Conservation (phyloP, 1,140 invertebrate genomes). For the Ooceraea biroi region DNA sequence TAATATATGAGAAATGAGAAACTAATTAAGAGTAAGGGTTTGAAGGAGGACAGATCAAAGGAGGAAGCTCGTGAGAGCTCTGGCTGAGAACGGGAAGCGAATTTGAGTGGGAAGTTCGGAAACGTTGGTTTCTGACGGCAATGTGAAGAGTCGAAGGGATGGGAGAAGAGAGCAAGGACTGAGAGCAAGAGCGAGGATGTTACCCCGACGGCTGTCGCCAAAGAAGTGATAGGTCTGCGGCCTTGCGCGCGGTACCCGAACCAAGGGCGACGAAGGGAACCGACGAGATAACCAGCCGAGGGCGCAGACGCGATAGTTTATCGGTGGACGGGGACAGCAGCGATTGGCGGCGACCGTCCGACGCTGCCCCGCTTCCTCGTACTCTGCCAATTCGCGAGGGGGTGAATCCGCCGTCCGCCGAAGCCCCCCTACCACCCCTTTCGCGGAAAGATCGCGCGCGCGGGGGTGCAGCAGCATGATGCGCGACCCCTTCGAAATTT, state of each 20-base stretch:
- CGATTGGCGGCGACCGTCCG: slow-evolving; percentile 63
- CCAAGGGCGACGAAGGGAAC: slow-evolving; percentile 73
- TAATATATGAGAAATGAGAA: neutral
- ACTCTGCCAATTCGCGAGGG: slow-evolving; percentile 53
- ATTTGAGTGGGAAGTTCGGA: slow-evolving; percentile 58
- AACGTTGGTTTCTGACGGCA: slow-evolving; percentile 55
- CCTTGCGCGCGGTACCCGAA: slow-evolving; percentile 82
- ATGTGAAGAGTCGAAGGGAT: slow-evolving; percentile 62
- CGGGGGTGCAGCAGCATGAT: slow-evolving; percentile 3
- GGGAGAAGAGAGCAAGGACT: slow-evolving; percentile 44
- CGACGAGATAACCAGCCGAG: slow-evolving; percentile 61
- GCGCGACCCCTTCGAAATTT: slow-evolving; percentile 53
- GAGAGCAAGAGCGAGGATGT: slow-evolving; percentile 82
- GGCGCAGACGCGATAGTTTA: slow-evolving; percentile 58
- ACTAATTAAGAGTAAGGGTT: slow-evolving; percentile 3
- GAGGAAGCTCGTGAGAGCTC: neutral
- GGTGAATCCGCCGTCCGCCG: slow-evolving; percentile 38
- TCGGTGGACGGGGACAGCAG: slow-evolving; percentile 69
- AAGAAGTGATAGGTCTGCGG: slow-evolving; percentile 84
- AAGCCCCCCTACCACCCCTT: slow-evolving; percentile 43
- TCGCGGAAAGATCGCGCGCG: slow-evolving; percentile 7
- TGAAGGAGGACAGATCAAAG: neutral
- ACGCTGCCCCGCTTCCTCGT: slow-evolving; percentile 28
- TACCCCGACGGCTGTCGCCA: slow-evolving; percentile 85
- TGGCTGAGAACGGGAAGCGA: neutral